Evolutionary conservation across 1,140 invertebrate genomes (phyloP), one percentile per base, ranked within the genome.

Genomic region (Drosophila bipectinata): DNA sequence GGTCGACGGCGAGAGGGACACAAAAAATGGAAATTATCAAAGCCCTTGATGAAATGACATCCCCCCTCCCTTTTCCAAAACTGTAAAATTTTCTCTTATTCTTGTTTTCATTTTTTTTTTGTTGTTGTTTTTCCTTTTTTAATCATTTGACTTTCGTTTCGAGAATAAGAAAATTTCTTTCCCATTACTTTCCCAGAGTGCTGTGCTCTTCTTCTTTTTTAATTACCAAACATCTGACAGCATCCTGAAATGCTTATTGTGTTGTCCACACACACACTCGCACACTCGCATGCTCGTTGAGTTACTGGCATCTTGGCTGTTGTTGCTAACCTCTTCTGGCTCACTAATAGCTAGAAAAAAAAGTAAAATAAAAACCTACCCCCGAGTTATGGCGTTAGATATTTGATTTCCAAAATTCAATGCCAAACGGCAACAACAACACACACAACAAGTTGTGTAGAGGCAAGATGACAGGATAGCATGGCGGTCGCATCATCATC

Each of bases 201-300:
- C 5, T 1, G 53, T 49, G 21, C 10, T 47, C 45, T 52, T 60
- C 47, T 57, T 74, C 30, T 47, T 53, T 85, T 88, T 85, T 85
- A 85, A 85, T 85, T 85, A 87, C 78, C 78, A 81, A 87, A 77
- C 68, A 82, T 85, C 85, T 85, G 81, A 85, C 81, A 85, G 82
- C 78, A 87, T 87, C 81, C 81, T 85, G 78, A 55, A 64, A 85
- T 85, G 77, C 81, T 73, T 76, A 73, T 84, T 79, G 80, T 84
- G 63, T 83, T 79, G 59, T 72, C 67, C 71, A 47, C 56, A 75
- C 53, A 63, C 39, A 68, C 32, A 61, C 21, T 21, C 60, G 48
- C 49, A 63, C 48, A 41, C 41, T 44, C 12, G n/a, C 39, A 41
- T 10, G 26, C 26, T 6, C 1, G 26, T 21, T 21, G 21, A 21